Conservation (phyloP, 2,797 vertebrate genomes). For the Sylvilagus floridanus region DNA sequence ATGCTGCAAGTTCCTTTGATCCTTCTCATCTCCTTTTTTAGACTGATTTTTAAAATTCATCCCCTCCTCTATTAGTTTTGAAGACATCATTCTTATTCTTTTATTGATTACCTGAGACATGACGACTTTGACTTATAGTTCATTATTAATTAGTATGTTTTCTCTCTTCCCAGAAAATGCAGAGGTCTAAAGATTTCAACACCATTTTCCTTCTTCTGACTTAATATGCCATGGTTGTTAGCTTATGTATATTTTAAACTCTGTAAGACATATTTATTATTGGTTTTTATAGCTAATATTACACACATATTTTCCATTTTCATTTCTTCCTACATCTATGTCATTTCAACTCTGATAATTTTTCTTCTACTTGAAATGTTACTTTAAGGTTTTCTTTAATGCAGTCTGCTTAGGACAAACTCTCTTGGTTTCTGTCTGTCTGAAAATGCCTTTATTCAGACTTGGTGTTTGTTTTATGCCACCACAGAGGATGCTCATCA, state of each 20-base stretch:
- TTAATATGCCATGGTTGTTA: neutral
- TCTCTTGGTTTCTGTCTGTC: neutral
- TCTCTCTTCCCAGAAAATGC: neutral
- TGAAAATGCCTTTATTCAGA: neutral
- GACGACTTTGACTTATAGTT: neutral
- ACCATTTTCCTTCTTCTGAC: neutral
- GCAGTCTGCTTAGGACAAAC: neutral
- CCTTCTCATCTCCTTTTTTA: neutral
- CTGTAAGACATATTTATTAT: neutral
- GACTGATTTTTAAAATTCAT: constrained; percentile 2
- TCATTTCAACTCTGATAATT: neutral
- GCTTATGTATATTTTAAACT: neutral
- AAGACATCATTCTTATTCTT: neutral
- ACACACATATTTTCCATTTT: neutral
- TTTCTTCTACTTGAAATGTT: constrained; percentile 7
- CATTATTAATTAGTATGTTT: neutral
- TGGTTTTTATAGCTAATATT: neutral
- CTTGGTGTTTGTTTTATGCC: neutral
- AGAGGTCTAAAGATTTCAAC: neutral
- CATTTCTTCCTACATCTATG: neutral
- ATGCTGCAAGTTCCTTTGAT: neutral
- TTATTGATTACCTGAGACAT: neutral
- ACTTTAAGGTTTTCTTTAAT: constrained; percentile 7
- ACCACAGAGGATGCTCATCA: neutral
- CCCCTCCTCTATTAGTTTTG: neutral